Percentiles rank a stretch among this genome's conserved stretches.
phyloP scores from a whole-genome alignment of 2,113 vertebrate species.

The Oophaga pumilio region DNA sequence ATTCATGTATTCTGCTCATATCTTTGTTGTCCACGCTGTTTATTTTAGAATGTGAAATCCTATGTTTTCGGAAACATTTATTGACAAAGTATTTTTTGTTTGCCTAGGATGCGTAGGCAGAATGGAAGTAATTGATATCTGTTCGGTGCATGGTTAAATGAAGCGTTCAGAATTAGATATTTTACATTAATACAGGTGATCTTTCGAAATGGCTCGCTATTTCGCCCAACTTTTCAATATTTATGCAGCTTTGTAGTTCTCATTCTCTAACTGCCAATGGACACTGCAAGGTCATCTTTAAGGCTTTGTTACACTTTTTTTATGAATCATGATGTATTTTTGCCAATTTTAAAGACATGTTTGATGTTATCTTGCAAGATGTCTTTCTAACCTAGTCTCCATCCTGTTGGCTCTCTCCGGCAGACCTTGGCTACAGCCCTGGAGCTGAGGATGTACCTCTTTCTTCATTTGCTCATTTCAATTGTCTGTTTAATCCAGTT shows the following conservation, averaged over 20 bases:
- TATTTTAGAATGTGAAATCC: conserved; percentile 26
- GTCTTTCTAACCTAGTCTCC: not conserved
- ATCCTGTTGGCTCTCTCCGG: not conserved
- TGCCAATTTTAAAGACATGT: conserved; percentile 26
- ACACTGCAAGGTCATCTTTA: conserved; percentile 23
- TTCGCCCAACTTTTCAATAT: not conserved
- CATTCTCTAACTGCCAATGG: not conserved
- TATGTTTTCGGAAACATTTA: not conserved
- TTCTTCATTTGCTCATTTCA: conserved; percentile 8
- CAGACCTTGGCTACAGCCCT: conserved; percentile 2
- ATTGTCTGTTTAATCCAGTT: not conserved
- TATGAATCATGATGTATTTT: conserved; percentile 4
- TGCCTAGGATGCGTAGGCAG: not conserved
- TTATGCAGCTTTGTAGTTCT: not conserved
- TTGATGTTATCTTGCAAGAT: conserved; percentile 24
- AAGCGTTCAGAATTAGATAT: not conserved
- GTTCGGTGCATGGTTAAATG: not conserved
- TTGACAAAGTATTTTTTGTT: not conserved
- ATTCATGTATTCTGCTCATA: conserved; percentile 8
- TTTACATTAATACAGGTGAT: not conserved
- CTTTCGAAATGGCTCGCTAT: not conserved
- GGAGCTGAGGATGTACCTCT: conserved; percentile 4
- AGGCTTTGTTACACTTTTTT: conserved; percentile 17
- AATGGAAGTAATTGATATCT: not conserved
- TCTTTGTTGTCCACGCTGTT: conserved; percentile 18